Percentiles rank a stretch among this genome's conserved stretches.
Evolutionary conservation across 37 sponge, comb jelly and placozoan genomes (phyloP).

Genomic region (Haliclona indistincta): DNA sequence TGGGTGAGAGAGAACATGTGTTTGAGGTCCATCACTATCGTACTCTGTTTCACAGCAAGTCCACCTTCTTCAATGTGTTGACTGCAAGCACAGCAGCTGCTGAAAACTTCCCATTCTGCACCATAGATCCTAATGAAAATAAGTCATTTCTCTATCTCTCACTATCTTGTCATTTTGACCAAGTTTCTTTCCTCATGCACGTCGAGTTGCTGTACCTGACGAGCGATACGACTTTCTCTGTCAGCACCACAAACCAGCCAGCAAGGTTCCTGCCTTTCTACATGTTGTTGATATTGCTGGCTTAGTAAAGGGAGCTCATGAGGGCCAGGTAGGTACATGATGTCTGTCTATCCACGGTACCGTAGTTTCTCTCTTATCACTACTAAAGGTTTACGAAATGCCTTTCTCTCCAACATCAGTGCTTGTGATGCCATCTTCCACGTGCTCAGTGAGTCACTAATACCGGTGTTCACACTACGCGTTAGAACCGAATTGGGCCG

Average conservation of each 20-base stretch:
- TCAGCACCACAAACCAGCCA: constrained; percentile 83
- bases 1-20: constrained; percentile 68
- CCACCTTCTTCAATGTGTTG: constrained; percentile 97
- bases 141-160: constrained; percentile 27
- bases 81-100: constrained; percentile 90
- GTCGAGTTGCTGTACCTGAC: constrained; percentile 96
- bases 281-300: constrained; percentile 97
- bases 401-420: constrained; percentile 92
- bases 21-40: too few relatives aligned
- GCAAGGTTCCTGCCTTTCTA: constrained; percentile 89
- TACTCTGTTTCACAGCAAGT: too few relatives aligned
- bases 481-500: too few relatives aligned
- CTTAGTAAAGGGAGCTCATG: constrained; percentile 95
- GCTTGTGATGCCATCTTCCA: constrained; percentile 98
- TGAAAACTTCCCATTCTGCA: constrained; percentile 99
- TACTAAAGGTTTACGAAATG: constrained; percentile 92
- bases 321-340: constrained; percentile 89
- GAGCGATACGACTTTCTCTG: constrained; percentile 86
- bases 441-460: constrained; percentile 77
- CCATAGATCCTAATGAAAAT: constrained; percentile 98
- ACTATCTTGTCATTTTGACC: neutral
- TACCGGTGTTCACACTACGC: too few relatives aligned
- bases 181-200: constrained; percentile 17
- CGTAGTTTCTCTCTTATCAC: neutral
- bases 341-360: too few relatives aligned